phyloP scores from a whole-genome alignment of 2,888 invertebrate species.

The Gari tellinella region DNA sequence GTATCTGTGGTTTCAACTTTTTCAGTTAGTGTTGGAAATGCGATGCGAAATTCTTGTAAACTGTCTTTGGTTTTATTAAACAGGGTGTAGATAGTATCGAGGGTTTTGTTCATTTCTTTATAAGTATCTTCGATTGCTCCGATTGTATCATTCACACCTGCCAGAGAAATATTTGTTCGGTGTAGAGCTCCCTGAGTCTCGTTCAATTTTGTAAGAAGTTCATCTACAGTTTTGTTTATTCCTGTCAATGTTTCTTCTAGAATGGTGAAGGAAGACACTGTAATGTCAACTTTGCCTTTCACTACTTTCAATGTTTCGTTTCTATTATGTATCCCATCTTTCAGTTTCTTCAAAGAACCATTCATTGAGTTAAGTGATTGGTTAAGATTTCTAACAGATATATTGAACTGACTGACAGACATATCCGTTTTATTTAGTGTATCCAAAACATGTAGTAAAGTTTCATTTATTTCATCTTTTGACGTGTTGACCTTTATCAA shows the following conservation, averaged over 20 bases:
- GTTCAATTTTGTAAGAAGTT: slow-evolving; percentile 15
- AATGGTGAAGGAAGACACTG: slow-evolving; percentile 22
- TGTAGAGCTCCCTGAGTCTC: slow-evolving; percentile 25
- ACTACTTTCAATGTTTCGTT: slow-evolving; percentile 39
- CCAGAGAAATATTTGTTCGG: slow-evolving; percentile 31
- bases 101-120: slow-evolving; percentile 1
- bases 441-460: slow-evolving; percentile 10
- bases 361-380: slow-evolving; percentile 3
- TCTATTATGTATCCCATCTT: slow-evolving; percentile 26
- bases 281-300: slow-evolving; percentile 25
- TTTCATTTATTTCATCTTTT: slow-evolving; percentile 6
- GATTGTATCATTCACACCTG: slow-evolving; percentile 24
- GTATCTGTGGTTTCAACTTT: slow-evolving; percentile 19
- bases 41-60: slow-evolving; percentile 24
- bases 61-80: slow-evolving; percentile 26
- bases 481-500: slow-evolving; percentile 32
- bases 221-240: slow-evolving; percentile 12
- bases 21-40: slow-evolving; percentile 42
- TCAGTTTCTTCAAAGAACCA: slow-evolving; percentile 31
- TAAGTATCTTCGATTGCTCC: slow-evolving; percentile 24
- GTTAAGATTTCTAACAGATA: slow-evolving; percentile 10
- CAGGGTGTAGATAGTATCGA: slow-evolving; percentile 18
- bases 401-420: slow-evolving; percentile 4
- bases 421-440: slow-evolving; percentile 22
- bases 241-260: slow-evolving; percentile 21